phyloP scores from a whole-genome alignment of 2,888 invertebrate species.

The Acanthococcus lagerstroemiae region DNA sequence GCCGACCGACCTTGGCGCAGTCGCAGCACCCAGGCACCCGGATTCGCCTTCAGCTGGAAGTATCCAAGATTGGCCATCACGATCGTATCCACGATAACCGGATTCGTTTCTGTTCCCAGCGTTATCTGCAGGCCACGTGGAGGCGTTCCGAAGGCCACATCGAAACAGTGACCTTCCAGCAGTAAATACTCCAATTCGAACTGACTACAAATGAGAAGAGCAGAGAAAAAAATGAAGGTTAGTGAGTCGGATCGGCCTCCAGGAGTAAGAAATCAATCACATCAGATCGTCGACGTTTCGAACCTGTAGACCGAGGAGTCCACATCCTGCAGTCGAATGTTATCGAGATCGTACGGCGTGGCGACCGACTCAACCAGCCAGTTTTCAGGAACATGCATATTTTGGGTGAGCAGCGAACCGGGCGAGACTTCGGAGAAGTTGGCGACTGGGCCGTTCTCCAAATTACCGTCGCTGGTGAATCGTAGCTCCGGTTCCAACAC shows the following conservation, averaged over 20 bases:
- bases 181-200: conserved; percentile 91
- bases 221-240: not conserved
- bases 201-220: conserved; percentile 55
- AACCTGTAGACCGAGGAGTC: conserved; percentile 75
- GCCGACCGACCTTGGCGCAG: conserved; percentile 85
- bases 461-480: conserved; percentile 61
- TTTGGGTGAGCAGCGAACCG: conserved; percentile 82
- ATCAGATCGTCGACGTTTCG: conserved; percentile 10
- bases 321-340: conserved; percentile 88
- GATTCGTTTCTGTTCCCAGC: conserved; percentile 69
- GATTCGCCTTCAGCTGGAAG: conserved; percentile 95
- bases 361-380: conserved; percentile 90
- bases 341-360: conserved; percentile 92
- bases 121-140: conserved; percentile 96
- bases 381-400: conserved; percentile 82
- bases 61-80: conserved; percentile 99
- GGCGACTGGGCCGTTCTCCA: conserved; percentile 66
- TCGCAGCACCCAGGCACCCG: conserved; percentile 86
- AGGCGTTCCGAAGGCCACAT: conserved; percentile 74
- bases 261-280: not conserved
- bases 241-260: not conserved
- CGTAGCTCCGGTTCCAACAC: conserved; percentile 82
- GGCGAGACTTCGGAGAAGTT: conserved; percentile 82
- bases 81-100: conserved; percentile 84
- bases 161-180: conserved; percentile 93